Evolutionary conservation across 1,140 invertebrate species (phyloP), one percentile per base, ranked within the genome.

Genomic region (Ectropis grisescens): DNA sequence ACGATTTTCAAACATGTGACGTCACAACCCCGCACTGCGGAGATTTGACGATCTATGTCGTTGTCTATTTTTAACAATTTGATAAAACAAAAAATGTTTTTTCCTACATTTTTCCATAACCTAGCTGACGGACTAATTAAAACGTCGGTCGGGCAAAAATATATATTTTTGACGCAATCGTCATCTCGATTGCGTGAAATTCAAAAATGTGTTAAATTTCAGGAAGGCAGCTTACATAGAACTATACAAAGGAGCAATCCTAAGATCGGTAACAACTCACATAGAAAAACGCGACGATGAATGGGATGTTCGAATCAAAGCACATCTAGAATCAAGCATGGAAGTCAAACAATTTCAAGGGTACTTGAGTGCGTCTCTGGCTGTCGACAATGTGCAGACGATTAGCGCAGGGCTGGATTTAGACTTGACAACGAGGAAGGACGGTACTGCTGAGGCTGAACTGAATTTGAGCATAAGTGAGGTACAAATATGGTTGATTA

Each of bases 161-260:
- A n/a, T n/a, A n/a, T n/a, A n/a, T n/a, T n/a, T n/a, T n/a, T n/a
- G n/a, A n/a, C n/a, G n/a, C n/a, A n/a, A n/a, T n/a, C n/a, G n/a
- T n/a, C n/a, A n/a, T n/a, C n/a, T n/a, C n/a, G n/a, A n/a, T n/a
- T n/a, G n/a, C n/a, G n/a, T n/a, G n/a, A n/a, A n/a, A n/a, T n/a
- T n/a, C n/a, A n/a, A n/a, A n/a, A n/a, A n/a, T n/a, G n/a, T n/a
- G n/a, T n/a, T n/a, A n/a, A n/a, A 11, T 59, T 59, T 19, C 34
- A 86, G 85, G 86, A 85, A 84, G 67, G 49, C 59, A 5, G 80
- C 84, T 1, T 60, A 60, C 14, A 50, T 89, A 11, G 85, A 88
- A 53, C 80, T 82, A 29, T 86, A 80, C 38, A 69, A 88, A 33
- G 52, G 67, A n/a, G 75, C 83, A 1, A 50, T 86, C 2, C 82